Percentiles rank a stretch among this genome's conserved stretches.
Evolutionary conservation across 2,797 vertebrate genomes (phyloP).

Genomic region (Eulemur albifrons): DNA sequence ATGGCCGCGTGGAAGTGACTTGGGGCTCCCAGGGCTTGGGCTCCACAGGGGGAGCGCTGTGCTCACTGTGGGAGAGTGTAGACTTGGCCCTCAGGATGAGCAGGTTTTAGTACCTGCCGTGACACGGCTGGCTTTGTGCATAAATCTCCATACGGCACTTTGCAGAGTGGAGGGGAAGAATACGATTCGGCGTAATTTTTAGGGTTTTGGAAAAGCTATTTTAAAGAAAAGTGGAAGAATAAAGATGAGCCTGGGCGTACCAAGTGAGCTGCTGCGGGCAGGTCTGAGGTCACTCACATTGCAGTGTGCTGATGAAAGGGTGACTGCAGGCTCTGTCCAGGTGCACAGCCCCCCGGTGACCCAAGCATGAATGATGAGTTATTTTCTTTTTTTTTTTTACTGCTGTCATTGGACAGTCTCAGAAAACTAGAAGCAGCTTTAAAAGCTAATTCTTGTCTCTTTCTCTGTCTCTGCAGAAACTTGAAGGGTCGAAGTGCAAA

Average conservation of each 20-base stretch:
- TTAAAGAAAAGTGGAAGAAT: not conserved
- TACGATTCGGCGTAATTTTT: not conserved
- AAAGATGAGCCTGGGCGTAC: not conserved
- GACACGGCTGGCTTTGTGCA: not conserved
- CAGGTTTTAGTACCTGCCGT: not conserved
- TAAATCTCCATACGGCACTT: not conserved
- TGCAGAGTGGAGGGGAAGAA: too few relatives aligned
- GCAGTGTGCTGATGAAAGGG: not conserved
- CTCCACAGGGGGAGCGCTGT: fast-evolving
- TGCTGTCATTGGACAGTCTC: not conserved
- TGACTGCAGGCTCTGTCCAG: fast-evolving
- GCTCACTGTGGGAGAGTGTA: not conserved
- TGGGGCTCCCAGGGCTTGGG: not conserved
- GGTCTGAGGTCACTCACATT: not conserved
- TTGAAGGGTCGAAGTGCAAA: conserved; percentile 93
- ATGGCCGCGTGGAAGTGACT: not conserved
- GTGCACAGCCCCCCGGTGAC: not conserved
- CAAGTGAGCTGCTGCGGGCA: not conserved
- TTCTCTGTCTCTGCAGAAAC: conserved; percentile 87
- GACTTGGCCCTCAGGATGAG: not conserved
- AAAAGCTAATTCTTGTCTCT: conserved; percentile 24
- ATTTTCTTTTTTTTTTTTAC: not conserved
- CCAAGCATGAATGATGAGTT: fast-evolving
- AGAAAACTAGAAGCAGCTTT: not conserved
- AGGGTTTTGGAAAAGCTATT: not conserved